Percentiles rank a stretch among this genome's conserved stretches.
Conservation (phyloP, 2,888 invertebrate species). For the Protonemura montana region DNA sequence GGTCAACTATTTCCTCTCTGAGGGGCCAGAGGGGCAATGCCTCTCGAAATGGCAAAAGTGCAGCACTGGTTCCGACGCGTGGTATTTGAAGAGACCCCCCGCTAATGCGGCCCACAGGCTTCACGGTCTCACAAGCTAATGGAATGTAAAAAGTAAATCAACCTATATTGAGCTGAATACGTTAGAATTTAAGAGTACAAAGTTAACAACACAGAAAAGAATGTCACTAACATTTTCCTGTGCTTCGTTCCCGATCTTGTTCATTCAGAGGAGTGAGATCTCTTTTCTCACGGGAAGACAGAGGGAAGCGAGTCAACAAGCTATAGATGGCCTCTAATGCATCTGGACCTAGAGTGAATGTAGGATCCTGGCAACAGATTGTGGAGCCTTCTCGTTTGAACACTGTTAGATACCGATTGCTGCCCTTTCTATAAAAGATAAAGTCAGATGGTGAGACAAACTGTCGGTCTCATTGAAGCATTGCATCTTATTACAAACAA, state of each 20-base stretch:
- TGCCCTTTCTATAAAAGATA: constrained; percentile 63
- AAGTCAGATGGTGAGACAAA: neutral
- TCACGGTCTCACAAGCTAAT: constrained; percentile 51
- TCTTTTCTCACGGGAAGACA: constrained; percentile 74
- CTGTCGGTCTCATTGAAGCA: neutral
- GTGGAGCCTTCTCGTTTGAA: constrained; percentile 74
- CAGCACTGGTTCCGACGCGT: constrained; percentile 64
- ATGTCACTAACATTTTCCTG: neutral
- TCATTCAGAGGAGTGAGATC: constrained; percentile 74
- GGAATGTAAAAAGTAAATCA: constrained; percentile 52
- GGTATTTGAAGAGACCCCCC: constrained; percentile 74
- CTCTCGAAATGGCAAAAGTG: constrained; percentile 67
- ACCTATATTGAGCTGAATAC: neutral
- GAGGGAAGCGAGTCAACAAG: constrained; percentile 71
- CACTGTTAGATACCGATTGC: constrained; percentile 72
- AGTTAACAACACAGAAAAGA: neutral
- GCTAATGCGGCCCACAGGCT: constrained; percentile 71
- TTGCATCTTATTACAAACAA: neutral
- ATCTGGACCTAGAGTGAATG: constrained; percentile 68
- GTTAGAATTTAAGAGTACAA: neutral
- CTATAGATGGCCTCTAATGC: constrained; percentile 70
- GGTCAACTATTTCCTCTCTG: constrained; percentile 70
- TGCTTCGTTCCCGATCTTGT: constrained; percentile 64
- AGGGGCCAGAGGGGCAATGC: constrained; percentile 75
- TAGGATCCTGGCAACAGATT: constrained; percentile 72